Conservation (phyloP, 1,140 invertebrate species). For the Drosophila novamexicana region DNA sequence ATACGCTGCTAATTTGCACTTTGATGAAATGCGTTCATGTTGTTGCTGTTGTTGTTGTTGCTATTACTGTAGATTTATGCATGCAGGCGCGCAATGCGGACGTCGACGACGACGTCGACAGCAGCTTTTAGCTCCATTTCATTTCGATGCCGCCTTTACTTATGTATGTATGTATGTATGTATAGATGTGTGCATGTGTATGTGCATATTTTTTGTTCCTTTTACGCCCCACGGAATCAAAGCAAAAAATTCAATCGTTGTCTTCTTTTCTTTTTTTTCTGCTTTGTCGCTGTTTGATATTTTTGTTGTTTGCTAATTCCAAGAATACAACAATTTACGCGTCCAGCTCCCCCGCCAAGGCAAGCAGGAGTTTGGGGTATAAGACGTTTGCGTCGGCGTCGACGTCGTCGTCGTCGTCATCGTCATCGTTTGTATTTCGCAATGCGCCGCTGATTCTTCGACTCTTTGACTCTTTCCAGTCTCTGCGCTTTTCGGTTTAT, state of each 20-base stretch:
- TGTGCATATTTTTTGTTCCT: conserved; percentile 26
- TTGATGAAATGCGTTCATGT: conserved; percentile 76
- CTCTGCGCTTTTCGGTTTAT: conserved; percentile 48
- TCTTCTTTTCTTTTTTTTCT: conserved; percentile 29
- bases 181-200: conserved; percentile 5
- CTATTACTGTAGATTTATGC: conserved; percentile 79
- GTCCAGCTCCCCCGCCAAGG: conserved; percentile 68
- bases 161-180: conserved; percentile 6
- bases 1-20: conserved; percentile 78
- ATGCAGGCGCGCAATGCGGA: conserved; percentile 59
- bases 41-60: conserved; percentile 28
- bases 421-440: conserved; percentile 62
- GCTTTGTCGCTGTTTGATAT: conserved; percentile 14
- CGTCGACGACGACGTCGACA: conserved; percentile 24
- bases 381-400: conserved; percentile 21
- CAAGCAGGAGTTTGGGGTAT: conserved; percentile 18
- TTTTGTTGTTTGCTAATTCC: conserved; percentile 76
- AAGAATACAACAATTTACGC: conserved; percentile 80
- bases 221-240: conserved; percentile 54
- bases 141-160: conserved; percentile 57
- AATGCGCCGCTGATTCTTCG: conserved; percentile 69
- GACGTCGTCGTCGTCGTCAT: conserved; percentile 15
- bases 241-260: conserved; percentile 49
- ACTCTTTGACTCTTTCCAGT: conserved; percentile 32
- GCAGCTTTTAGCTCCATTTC: conserved; percentile 72